These are phyloP conservation scores for Geodia barretti DNA, from an alignment of 37 sponge, comb jelly and placozoan genomes.

Conservation along the genomic window DNA sequence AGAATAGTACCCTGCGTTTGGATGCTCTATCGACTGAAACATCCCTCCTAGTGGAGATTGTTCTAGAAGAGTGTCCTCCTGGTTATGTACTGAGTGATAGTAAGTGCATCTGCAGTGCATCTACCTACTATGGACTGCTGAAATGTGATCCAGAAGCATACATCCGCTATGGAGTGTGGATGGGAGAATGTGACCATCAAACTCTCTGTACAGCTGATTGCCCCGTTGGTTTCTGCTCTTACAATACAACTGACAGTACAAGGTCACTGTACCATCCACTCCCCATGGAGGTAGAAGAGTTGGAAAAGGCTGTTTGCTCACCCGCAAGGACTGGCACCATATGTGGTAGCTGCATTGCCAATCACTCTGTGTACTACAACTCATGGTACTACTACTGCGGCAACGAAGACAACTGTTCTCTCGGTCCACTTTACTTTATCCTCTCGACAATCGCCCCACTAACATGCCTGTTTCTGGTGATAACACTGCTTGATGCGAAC, in stretches of 20 bases:
- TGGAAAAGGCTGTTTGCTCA: conserved; percentile 26
- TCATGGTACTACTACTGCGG: conserved; percentile 9
- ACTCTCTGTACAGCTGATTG: conserved; percentile 16
- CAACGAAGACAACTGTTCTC: not conserved
- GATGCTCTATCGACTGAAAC: no score
- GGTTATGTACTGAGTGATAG: no score
- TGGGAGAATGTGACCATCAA: no score
- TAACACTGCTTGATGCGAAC: conserved; percentile 23
- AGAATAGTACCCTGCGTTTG: no score
- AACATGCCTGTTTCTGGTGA: conserved; percentile 12
- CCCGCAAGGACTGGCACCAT: conserved; percentile 15
- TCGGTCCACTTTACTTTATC: conserved; percentile 23
- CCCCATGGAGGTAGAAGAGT: not conserved
- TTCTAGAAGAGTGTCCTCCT: no score
- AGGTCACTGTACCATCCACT: not conserved
- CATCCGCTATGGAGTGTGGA: no score
- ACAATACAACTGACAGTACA: not conserved
- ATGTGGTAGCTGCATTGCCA: conserved; percentile 24
- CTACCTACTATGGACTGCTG: no score
- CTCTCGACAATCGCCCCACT: conserved; percentile 29
- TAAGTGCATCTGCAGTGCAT: no score
- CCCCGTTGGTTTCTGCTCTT: conserved; percentile 25
- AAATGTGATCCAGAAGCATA: no score
- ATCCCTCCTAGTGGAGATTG: no score
- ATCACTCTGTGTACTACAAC: conserved; percentile 32